These are phyloP conservation scores for Leucoraja ocellata DNA, from an alignment of 2,797 vertebrate genomes.

Conservation along the genomic window DNA sequence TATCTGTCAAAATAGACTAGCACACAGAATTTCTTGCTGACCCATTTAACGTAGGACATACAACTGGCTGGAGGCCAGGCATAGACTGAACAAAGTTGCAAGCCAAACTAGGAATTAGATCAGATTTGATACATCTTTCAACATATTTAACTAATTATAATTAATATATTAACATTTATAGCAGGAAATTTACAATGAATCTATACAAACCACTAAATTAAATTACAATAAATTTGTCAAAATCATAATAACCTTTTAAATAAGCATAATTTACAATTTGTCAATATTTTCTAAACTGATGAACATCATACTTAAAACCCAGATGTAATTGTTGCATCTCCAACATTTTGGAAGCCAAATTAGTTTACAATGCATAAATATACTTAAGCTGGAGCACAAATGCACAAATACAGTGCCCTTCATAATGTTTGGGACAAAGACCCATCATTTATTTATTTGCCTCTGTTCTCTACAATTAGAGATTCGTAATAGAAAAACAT, in stretches of 20 bases:
- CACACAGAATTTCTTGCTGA: slow-evolving; percentile 1
- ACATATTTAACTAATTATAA: neutral
- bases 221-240: neutral
- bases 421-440: too few species aligned
- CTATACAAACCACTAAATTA: neutral
- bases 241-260: neutral
- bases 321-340: neutral
- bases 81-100: slow-evolving; percentile 17
- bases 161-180: neutral
- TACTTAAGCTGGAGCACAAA: neutral
- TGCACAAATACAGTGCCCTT: neutral
- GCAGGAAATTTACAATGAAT: neutral
- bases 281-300: neutral
- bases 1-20: neutral
- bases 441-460: too few species aligned
- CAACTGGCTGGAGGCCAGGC: neutral
- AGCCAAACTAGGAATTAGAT: neutral
- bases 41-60: slow-evolving; percentile 9
- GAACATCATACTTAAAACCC: neutral
- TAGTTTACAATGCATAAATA: neutral
- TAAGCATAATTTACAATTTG: neutral
- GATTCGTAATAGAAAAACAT: too few species aligned
- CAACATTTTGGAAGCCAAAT: neutral
- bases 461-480: too few species aligned
- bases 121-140: slow-evolving; percentile 1